Conservation (phyloP, 2,888 invertebrate genomes). For the Machimus rusticus region DNA sequence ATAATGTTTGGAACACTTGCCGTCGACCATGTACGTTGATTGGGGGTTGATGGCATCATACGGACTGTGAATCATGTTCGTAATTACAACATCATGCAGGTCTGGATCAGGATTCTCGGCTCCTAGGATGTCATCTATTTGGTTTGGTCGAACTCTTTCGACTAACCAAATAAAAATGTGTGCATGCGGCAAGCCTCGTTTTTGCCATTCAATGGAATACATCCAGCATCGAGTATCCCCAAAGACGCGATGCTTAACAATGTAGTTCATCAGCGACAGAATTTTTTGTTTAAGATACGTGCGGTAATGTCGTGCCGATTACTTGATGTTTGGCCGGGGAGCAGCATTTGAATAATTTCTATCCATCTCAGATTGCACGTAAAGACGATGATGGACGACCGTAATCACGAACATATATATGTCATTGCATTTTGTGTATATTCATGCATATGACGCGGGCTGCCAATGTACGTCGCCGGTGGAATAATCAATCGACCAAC, state of each 20-base stretch:
- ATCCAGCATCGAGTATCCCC: constrained; percentile 50
- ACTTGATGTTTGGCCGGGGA: constrained; percentile 40
- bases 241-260: too few relatives aligned
- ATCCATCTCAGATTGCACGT: constrained; percentile 11
- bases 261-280: too few relatives aligned
- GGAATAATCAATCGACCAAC: constrained; percentile 46
- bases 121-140: constrained; percentile 49
- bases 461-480: constrained; percentile 46
- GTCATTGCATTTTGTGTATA: constrained; percentile 46
- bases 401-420: constrained; percentile 40
- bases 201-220: constrained; percentile 55
- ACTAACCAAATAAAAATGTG: constrained; percentile 56
- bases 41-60: constrained; percentile 52
- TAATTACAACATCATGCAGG: constrained; percentile 51
- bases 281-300: too few relatives aligned
- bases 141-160: constrained; percentile 38
- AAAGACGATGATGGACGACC: constrained; percentile 45
- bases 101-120: constrained; percentile 51
- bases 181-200: constrained; percentile 55
- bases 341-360: background rate
- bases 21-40: constrained; percentile 55
- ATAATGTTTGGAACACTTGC: constrained; percentile 57
- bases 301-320: too few relatives aligned
- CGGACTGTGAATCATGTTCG: constrained; percentile 58
- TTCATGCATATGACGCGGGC: constrained; percentile 49